phyloP scores from a whole-genome alignment of 1,140 invertebrate genomes.

The Teleopsis dalmanni region DNA sequence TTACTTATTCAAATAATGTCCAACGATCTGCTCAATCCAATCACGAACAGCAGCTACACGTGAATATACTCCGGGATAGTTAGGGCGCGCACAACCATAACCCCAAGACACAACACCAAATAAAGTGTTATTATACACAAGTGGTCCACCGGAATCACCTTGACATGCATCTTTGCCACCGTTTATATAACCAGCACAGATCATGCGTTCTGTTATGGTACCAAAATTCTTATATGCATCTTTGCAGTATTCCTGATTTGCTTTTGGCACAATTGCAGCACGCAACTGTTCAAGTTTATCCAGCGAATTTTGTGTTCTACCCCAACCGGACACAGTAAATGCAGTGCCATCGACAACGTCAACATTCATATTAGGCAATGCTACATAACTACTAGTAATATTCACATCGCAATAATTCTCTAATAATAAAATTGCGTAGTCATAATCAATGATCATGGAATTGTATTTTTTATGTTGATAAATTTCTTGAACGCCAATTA shows the following conservation, averaged over 20 bases:
- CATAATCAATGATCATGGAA: constrained; percentile 30
- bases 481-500: constrained; percentile 25
- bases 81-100: constrained; percentile 48
- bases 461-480: constrained; percentile 36
- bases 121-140: constrained; percentile 29
- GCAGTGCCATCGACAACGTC: constrained; percentile 28
- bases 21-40: constrained; percentile 41
- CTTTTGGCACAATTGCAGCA: constrained; percentile 43
- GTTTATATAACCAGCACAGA: constrained; percentile 65
- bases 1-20: too few species aligned
- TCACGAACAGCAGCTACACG: constrained; percentile 43
- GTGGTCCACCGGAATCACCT: constrained; percentile 49
- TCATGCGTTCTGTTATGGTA: constrained; percentile 53
- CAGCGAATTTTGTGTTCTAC: constrained; percentile 27
- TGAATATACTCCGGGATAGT: constrained; percentile 52
- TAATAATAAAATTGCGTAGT: constrained; percentile 34
- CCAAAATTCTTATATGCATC: constrained; percentile 27
- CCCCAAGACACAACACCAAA: constrained; percentile 57
- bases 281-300: constrained; percentile 32
- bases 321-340: constrained; percentile 46
- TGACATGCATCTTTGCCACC: constrained; percentile 65
- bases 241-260: constrained; percentile 32
- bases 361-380: too few species aligned
- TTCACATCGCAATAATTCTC: constrained; percentile 14
- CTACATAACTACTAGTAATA: constrained; percentile 16